Evolutionary conservation across 1,140 invertebrate genomes (phyloP), one percentile per base, ranked within the genome.

Genomic region (Myzus persicae): DNA sequence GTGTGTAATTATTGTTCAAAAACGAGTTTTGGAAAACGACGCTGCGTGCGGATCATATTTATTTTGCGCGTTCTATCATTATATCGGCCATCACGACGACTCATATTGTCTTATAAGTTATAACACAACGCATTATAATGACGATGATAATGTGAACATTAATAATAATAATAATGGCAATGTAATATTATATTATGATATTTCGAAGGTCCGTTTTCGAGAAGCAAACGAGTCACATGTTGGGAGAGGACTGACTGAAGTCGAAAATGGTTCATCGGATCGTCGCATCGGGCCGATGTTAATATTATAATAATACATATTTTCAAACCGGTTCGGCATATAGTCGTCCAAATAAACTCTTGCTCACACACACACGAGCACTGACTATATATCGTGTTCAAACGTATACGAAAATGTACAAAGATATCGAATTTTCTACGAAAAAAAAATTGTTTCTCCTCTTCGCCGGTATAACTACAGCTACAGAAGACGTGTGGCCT

Each of bases 21-120:
- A 87, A 87, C 84, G 84, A 87, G 84, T 87, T 87, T 46, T 87
- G 14, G 42, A 14, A 26, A 87, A 87, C 84, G 42, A 87, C 84
- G 11, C 4, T n/a, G 59, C 26, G 42, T 2, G 42, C 42, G 14
- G n/a, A 84, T 44, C 42, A 20, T n/a, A 26, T 87, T 44, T 14
- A 31, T 87, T 14, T 24, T 5, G 5, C 14, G 42, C 24, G 14
- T 38, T 3, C 18, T 44, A 85, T 38, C 42, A 87, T 40, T 84
- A 26, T 40, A 26, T 40, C 40, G 38, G 11, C 81, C 36, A 82
- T 20, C 24, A 84, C 36, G 36, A 82, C n/a, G 11, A 76, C 36
- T 38, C 36, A 1, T 82, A 20, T 76, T 36, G 59, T 76, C 59
- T 76, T 59, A 48, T 59, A 14, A 8, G 14, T 51, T 51, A 67